Percentiles rank a stretch among this genome's conserved stretches.
These are phyloP conservation scores for Busseola fusca DNA, from an alignment of 2,888 invertebrate genomes.

Conservation along the genomic window DNA sequence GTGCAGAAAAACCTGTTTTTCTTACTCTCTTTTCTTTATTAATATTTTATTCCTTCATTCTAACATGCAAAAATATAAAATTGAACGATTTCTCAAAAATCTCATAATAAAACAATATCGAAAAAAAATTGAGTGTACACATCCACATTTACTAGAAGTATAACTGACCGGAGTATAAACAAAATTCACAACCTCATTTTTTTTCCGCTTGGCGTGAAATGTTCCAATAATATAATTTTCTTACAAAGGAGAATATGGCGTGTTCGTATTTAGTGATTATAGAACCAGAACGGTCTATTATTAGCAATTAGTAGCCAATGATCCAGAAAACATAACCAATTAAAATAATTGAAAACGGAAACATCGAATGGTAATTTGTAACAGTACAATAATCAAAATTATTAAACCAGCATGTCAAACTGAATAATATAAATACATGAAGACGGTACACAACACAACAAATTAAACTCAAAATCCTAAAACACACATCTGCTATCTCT, in stretches of 20 bases:
- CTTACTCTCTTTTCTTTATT: no score
- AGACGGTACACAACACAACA: constrained; percentile 55
- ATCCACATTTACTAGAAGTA: no score
- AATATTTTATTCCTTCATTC: no score
- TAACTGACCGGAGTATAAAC: no score
- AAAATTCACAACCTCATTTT: no score
- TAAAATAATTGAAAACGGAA: constrained; percentile 10
- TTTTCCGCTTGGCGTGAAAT: no score
- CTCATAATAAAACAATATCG: no score
- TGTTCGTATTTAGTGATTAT: background rate
- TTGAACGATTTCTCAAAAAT: no score
- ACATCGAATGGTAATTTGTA: constrained; percentile 17
- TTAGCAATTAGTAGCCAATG: background rate
- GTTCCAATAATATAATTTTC: no score
- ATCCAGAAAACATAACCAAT: background rate
- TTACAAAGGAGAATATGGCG: background rate
- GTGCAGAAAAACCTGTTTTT: no score
- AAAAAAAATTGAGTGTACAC: no score
- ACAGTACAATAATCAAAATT: constrained; percentile 18
- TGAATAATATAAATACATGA: constrained; percentile 58
- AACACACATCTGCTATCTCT: constrained; percentile 44
- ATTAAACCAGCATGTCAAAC: constrained; percentile 54
- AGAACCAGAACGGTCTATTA: background rate
- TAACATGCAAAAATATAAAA: no score
- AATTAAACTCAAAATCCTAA: constrained; percentile 57